These are phyloP conservation scores for Scarus forsteni DNA, from an alignment of 2,797 vertebrate genomes.

Conservation along the genomic window DNA sequence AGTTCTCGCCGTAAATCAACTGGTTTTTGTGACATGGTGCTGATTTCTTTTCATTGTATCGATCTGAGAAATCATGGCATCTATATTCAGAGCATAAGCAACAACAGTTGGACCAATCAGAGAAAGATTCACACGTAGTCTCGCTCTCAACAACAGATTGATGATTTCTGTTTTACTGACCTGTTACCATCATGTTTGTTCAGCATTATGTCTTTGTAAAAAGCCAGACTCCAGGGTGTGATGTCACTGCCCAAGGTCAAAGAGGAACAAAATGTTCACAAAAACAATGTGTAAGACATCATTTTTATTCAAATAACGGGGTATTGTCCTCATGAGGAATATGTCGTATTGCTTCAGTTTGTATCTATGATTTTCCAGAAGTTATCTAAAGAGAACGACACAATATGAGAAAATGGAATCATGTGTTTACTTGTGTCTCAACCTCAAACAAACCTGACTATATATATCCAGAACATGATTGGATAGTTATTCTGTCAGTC, in stretches of 20 bases:
- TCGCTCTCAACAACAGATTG: slow-evolving; percentile 40
- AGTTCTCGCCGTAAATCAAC: slow-evolving; percentile 59
- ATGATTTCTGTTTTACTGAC: slow-evolving; percentile 44
- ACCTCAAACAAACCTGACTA: too few species aligned
- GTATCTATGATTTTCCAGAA: too few species aligned
- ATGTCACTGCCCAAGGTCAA: slow-evolving; percentile 26
- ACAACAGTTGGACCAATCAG: slow-evolving; percentile 67
- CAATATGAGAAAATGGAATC: neutral
- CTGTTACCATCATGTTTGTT: slow-evolving; percentile 47
- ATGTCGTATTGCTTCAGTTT: slow-evolving; percentile 16
- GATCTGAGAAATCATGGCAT: slow-evolving; percentile 36
- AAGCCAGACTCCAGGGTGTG: slow-evolving; percentile 63
- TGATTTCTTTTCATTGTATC: slow-evolving; percentile 52
- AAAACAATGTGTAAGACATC: neutral
- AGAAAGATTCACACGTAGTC: slow-evolving; percentile 41
- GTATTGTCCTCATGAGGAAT: neutral
- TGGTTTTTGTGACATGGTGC: slow-evolving; percentile 71
- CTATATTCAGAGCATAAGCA: slow-evolving; percentile 21
- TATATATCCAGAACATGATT: too few species aligned
- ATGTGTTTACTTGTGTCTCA: too few species aligned
- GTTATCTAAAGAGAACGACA: neutral
- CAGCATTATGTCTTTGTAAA: slow-evolving; percentile 56
- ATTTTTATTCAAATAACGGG: neutral
- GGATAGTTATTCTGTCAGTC: too few species aligned
- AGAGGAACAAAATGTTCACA: neutral